Percentiles rank a stretch among this genome's conserved stretches.
Evolutionary conservation across 2,888 invertebrate species (phyloP).

Genomic region (Caradrina kadenii): DNA sequence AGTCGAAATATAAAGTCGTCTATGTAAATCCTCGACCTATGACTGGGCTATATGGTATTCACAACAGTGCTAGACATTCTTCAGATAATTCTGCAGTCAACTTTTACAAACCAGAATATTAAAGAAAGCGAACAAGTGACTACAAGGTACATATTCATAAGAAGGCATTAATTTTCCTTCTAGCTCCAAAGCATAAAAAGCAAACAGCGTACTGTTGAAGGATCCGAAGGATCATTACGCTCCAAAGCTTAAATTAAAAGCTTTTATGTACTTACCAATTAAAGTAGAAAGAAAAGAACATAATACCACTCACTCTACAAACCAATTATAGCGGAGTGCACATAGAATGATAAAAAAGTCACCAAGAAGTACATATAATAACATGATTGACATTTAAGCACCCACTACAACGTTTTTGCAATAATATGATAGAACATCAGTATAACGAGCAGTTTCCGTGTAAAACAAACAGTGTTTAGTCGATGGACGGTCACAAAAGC

Average conservation of each 20-base stretch:
- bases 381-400: conserved; percentile 53
- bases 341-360: conserved; percentile 22
- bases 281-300: conserved; percentile 7
- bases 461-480: conserved; percentile 58
- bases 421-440: conserved; percentile 41
- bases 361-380: conserved; percentile 16
- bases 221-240: background rate
- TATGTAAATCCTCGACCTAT: background rate
- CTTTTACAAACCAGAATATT: background rate
- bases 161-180: background rate
- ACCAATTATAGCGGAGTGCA: conserved; percentile 20
- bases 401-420: conserved; percentile 22
- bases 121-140: background rate
- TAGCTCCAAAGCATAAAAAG: background rate
- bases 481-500: conserved; percentile 41
- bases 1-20: background rate
- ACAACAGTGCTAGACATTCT: background rate
- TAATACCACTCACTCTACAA: background rate
- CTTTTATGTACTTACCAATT: background rate
- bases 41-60: background rate
- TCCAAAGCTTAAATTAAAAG: background rate
- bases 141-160: background rate
- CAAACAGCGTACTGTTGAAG: background rate
- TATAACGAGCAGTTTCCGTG: conserved; percentile 63
- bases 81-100: background rate